phyloP scores from a whole-genome alignment of 2,797 vertebrate genomes.

The Propithecus perrieri region DNA sequence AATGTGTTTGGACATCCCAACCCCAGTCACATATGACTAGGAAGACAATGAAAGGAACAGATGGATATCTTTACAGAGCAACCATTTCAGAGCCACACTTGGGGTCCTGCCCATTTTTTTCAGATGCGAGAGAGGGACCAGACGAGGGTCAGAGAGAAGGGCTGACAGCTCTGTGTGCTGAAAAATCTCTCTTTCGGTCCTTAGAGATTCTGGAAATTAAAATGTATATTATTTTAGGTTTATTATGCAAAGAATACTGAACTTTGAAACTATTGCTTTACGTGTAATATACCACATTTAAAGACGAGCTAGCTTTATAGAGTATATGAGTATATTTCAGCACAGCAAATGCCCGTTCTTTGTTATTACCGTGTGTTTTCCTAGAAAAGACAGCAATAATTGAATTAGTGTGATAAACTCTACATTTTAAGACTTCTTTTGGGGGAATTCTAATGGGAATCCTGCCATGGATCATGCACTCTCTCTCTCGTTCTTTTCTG shows the following conservation, averaged over 20 bases:
- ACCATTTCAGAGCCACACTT: conserved; percentile 48
- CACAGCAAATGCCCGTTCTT: conserved; percentile 16
- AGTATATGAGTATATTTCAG: not conserved
- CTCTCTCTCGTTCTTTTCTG: not conserved
- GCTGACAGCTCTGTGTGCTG: not conserved
- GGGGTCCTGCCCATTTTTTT: conserved; percentile 52
- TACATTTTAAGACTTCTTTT: not conserved
- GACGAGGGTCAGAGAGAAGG: not conserved
- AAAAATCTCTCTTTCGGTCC: not conserved
- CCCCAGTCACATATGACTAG: conserved; percentile 50
- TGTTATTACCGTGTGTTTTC: not conserved
- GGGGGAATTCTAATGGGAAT: not conserved
- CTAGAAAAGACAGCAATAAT: not conserved
- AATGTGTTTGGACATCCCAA: conserved; percentile 63
- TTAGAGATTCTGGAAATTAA: conserved; percentile 35
- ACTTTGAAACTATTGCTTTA: not conserved
- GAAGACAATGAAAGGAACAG: conserved; percentile 76
- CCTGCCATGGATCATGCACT: not conserved
- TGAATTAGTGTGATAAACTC: not conserved
- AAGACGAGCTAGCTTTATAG: not conserved
- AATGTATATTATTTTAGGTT: conserved; percentile 10
- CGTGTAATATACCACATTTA: not conserved
- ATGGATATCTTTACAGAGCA: conserved; percentile 70
- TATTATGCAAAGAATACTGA: not conserved
- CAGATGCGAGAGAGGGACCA: conserved; percentile 35